Percentiles rank a stretch among this genome's conserved stretches.
Evolutionary conservation across 2,888 invertebrate species (phyloP).

Genomic region (Drosophila robusta): DNA sequence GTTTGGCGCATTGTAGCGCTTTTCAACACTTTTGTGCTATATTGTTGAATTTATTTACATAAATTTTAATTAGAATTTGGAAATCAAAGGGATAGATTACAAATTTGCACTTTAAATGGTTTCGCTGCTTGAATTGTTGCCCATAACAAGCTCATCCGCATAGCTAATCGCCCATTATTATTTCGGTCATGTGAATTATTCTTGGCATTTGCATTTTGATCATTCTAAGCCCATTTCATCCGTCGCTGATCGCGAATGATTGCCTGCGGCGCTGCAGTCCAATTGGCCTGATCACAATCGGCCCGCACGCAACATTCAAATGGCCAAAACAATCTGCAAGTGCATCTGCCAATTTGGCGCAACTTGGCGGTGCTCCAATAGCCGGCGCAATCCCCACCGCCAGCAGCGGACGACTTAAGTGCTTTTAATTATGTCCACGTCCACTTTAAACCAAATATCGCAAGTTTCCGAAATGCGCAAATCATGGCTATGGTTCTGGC

Average conservation of each 20-base stretch:
- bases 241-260: constrained; percentile 17
- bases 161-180: not conserved
- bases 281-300: constrained; percentile 51
- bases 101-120: no score
- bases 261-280: constrained; percentile 6
- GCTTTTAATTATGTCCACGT: constrained; percentile 81
- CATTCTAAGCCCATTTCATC: constrained; percentile 15
- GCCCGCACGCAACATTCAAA: constrained; percentile 28
- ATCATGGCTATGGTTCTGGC: constrained; percentile 39
- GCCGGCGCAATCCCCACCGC: constrained; percentile 1
- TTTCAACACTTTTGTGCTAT: no score
- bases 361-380: constrained; percentile 59
- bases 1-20: no score
- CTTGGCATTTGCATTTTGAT: constrained; percentile 12
- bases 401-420: constrained; percentile 60
- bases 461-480: constrained; percentile 73
- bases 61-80: no score
- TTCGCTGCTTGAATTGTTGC: no score
- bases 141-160: not conserved
- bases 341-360: constrained; percentile 55
- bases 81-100: no score
- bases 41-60: no score
- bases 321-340: constrained; percentile 38
- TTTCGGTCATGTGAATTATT: not conserved
- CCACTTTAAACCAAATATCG: constrained; percentile 74